Percentiles rank a stretch among this genome's conserved stretches.
phyloP scores from a whole-genome alignment of 2,113 vertebrate species.

The Macquaria ambigua region DNA sequence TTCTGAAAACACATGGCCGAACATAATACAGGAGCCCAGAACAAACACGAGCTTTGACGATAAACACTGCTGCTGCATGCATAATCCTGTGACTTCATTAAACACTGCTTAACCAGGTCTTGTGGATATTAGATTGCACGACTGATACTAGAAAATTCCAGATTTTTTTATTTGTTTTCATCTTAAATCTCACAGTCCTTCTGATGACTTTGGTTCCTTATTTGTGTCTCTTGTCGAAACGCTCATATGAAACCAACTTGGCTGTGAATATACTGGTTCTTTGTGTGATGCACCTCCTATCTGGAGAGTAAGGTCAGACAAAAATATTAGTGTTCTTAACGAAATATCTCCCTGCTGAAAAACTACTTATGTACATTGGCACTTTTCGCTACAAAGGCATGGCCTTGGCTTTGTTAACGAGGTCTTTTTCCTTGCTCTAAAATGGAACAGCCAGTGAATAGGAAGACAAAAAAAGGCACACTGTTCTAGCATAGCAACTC shows the following conservation, averaged over 20 bases:
- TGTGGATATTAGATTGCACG: constrained; percentile 52
- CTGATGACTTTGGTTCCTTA: constrained; percentile 30
- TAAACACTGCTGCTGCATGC: constrained; percentile 45
- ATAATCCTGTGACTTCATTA: constrained; percentile 63
- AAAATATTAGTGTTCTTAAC: constrained; percentile 64
- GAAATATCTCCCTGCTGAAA: constrained; percentile 65
- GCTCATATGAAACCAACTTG: constrained; percentile 18
- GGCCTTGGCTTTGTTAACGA: constrained; percentile 39
- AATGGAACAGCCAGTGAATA: constrained; percentile 26
- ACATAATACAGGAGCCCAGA: constrained; percentile 48
- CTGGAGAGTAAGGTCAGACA: constrained; percentile 52
- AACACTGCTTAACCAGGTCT: constrained; percentile 65
- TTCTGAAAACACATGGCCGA: constrained; percentile 47
- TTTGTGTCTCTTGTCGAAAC: constrained; percentile 23
- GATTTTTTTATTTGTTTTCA: constrained; percentile 54
- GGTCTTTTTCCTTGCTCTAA: constrained; percentile 33
- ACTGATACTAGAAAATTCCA: constrained; percentile 49
- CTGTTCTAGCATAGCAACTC: constrained; percentile 3
- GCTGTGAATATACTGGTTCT: constrained; percentile 49
- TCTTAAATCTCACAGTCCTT: constrained; percentile 33
- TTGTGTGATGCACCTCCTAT: constrained; percentile 58
- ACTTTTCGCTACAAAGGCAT: constrained; percentile 44
- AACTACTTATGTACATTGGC: constrained; percentile 68
- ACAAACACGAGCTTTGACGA: constrained; percentile 43
- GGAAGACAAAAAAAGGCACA: constrained; percentile 23